Percentiles rank a stretch among this genome's conserved stretches.
Evolutionary conservation across 2,888 invertebrate genomes (phyloP).

Genomic region (Helicoverpa assulta): DNA sequence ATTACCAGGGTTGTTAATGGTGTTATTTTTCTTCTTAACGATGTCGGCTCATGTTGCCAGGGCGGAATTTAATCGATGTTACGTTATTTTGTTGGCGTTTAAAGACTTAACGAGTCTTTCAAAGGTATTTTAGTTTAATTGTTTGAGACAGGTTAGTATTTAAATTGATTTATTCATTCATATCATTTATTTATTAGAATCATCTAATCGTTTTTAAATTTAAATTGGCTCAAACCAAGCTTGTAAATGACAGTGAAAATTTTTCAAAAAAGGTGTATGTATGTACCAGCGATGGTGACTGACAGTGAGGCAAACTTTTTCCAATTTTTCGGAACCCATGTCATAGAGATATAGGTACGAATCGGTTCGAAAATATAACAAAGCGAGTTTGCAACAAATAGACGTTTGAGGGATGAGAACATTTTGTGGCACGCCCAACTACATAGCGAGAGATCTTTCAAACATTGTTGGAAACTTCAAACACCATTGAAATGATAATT

Average conservation of each 20-base stretch:
- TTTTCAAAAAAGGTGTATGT: not conserved
- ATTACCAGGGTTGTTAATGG: constrained; percentile 31
- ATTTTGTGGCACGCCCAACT: constrained; percentile 12
- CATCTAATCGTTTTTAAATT: too few species aligned
- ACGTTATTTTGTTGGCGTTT: constrained; percentile 13
- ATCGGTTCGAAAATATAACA: constrained; percentile 32
- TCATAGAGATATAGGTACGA: constrained; percentile 24
- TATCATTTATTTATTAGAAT: too few species aligned
- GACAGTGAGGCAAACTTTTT: constrained; percentile 35
- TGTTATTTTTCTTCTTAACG: constrained; percentile 43
- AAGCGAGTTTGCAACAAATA: constrained; percentile 20
- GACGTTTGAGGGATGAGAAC: constrained; percentile 19
- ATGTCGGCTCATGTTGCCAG: constrained; percentile 24
- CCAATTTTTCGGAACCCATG: constrained; percentile 44
- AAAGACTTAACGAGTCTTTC: constrained; percentile 5
- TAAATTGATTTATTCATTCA: not conserved
- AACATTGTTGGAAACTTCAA: constrained; percentile 17
- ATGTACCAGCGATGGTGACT: constrained; percentile 9
- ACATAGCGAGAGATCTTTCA: not conserved
- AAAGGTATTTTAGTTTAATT: constrained; percentile 1
- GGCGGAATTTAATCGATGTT: constrained; percentile 24
- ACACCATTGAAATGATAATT: constrained; percentile 35
- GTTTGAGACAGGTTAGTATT: not conserved
- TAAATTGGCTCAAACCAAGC: not conserved
- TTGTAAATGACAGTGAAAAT: constrained; percentile 38